Base-by-base conservation (phyloP, 2,113 vertebrate genomes). In the Sceloporus undulatus region DNA sequence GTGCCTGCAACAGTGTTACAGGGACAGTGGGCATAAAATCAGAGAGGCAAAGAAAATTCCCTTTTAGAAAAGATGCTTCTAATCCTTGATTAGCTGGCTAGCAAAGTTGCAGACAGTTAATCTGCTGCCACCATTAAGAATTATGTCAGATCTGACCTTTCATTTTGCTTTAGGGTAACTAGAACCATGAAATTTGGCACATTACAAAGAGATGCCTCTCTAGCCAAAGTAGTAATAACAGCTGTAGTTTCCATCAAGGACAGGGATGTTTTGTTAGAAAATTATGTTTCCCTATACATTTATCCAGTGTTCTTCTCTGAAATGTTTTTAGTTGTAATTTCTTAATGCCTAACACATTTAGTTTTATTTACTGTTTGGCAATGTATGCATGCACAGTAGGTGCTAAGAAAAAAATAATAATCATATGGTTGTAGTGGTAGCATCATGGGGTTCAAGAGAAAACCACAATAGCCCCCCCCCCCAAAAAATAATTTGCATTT, bases 71-170 rank as follows among this genome's bases (percentile, higher is more conserved):
- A 65, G 86, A 66, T 84, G 29, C 40, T 18, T 85, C 6, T 91
- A 92, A 91, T 79, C 81, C 79, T 87, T 90, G 79, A 86, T 91
- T 89, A 90, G 25, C 89, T 90, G 90, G 84, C 85, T 62, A 48
- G 62, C 1, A 52, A 87, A 73, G 38, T 80, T 80, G 76, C 76
- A 92, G 83, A 66, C 70, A 52, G 73, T 52, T 90, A 91, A 94
- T 90, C 79, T 83, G 56, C 73, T 80, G 65, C 71, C 68, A 78
- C 71, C 16, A 80, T 91, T 89, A 87, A 88, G 85, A 90, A 84
- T 75, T 82, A n/a, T 80, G 40, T 82, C n/a, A 77, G 2, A 59
- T 90, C 66, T 90, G 54, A 14, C 80, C 86, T 92, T 94, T 92
- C 2, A 14, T 89, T 90, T 92, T 86, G 13, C 85, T 16, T 74